Evolutionary conservation across 2,113 vertebrate species (phyloP).

Genomic region (Epinephelus lanceolatus): DNA sequence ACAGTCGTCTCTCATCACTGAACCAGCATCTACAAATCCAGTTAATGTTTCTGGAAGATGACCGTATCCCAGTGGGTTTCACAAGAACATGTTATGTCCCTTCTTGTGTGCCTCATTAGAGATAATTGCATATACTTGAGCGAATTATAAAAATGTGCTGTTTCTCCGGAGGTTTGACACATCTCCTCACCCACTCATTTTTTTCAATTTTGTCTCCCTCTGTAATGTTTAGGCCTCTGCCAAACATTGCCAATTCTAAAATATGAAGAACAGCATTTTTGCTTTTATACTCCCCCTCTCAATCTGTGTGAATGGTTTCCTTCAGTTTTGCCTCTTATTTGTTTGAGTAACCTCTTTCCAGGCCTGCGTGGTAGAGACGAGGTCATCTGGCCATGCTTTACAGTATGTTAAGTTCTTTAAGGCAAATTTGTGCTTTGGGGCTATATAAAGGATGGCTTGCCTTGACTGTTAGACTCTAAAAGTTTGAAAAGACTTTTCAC

Average conservation of each 20-base stretch:
- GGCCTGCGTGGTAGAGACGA: neutral
- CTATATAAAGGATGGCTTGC: neutral
- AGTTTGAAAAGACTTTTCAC: neutral
- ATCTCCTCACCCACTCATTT: slow-evolving; percentile 35
- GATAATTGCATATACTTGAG: slow-evolving; percentile 44
- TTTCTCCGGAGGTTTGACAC: slow-evolving; percentile 34
- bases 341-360: neutral
- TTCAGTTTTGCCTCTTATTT: neutral
- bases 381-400: neutral
- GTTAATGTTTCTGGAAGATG: slow-evolving; percentile 7
- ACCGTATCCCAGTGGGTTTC: slow-evolving; percentile 21
- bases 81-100: slow-evolving; percentile 3
- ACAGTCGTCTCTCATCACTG: slow-evolving; percentile 15
- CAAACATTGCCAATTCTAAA: neutral
- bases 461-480: too few relatives aligned
- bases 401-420: neutral
- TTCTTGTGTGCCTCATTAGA: slow-evolving; percentile 45
- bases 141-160: slow-evolving; percentile 31
- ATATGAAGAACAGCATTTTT: neutral
- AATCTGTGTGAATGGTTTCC: neutral
- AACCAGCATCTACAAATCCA: neutral
- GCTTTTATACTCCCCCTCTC: neutral
- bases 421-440: too few relatives aligned
- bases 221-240: neutral
- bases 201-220: neutral